These are phyloP conservation scores for Cecropterus lyciades DNA, from an alignment of 1,140 invertebrate genomes.

Conservation along the genomic window DNA sequence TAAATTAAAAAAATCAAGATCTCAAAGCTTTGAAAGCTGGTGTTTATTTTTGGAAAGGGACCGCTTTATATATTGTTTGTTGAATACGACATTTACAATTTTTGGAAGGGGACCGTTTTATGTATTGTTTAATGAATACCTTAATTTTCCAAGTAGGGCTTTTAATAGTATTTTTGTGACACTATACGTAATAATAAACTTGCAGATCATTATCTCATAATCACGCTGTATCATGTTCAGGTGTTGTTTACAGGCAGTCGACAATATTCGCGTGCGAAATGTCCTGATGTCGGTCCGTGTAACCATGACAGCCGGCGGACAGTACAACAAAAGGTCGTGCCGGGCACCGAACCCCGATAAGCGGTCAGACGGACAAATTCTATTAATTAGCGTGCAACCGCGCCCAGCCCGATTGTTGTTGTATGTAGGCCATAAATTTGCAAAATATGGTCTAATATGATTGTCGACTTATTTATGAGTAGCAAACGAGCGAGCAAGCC, in stretches of 20 bases:
- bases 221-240: conserved; percentile 4
- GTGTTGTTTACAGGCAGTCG: neutral
- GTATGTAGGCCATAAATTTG: neutral
- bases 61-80: no score
- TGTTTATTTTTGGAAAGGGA: no score
- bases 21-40: no score
- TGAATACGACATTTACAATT: no score
- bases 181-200: no score
- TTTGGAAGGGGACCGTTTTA: no score
- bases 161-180: no score
- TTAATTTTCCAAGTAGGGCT: no score
- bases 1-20: no score
- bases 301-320: conserved; percentile 11
- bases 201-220: neutral
- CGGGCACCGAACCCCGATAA: conserved; percentile 23
- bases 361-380: conserved; percentile 45
- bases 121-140: no score
- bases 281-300: conserved; percentile 3
- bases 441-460: neutral
- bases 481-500: no score
- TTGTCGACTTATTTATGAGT: no score
- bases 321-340: conserved; percentile 24
- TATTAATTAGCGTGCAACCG: conserved; percentile 48
- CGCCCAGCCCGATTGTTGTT: conserved; percentile 44
- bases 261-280: conserved; percentile 19